Evolutionary conservation across 2,888 invertebrate species (phyloP), one percentile per base, ranked within the genome.

Genomic region (Xanthostigma xanthostigma): DNA sequence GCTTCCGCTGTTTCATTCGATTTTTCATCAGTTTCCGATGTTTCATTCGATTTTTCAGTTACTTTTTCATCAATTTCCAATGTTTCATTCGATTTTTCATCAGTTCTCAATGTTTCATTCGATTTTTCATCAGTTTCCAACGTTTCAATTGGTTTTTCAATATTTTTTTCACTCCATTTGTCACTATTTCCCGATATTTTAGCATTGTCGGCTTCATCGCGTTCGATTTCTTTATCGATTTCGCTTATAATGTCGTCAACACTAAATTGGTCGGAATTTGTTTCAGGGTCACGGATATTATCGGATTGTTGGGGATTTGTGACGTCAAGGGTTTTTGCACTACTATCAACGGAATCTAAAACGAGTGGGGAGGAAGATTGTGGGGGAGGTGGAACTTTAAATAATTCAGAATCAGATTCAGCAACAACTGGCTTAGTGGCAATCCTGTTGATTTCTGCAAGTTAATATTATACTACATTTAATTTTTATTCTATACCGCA

Each of bases 21-120:
- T 36, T 13, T 44, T 49, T 12, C 44, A 49, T 36, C 36, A 41
- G 40, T 41, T 44, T 44, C 41, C 12, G 44, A 40, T 13, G 39
- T 36, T 12, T 49, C 39, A 14, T 39, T 39, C 14, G 44, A 12
- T 9, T 9, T 42, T 35, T 33, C 43, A 14, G 8, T 10, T 13
- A n/a, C n/a, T n/a, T 34, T 38, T 43, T 48, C 42, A 9, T 33
- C 44, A n/a, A 43, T 10, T 44, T 44, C 44, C 48, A 43, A 44
- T 39, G 17, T 48, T 9, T 27, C 13, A 14, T 9, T 33, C 41
- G n/a, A 13, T n/a, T 46, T 46, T 46, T 46, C 46, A 46, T 46
- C 41, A 41, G 46, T 38, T 38, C 4, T 4, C 11, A 3, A n/a
- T 38, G n/a, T 12, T 38, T 38, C 38, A 38, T 38, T 38, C 2